Evolutionary conservation across 2,113 vertebrate species (phyloP), one percentile per base, ranked within the genome.

Genomic region (Malaclemys terrapin): DNA sequence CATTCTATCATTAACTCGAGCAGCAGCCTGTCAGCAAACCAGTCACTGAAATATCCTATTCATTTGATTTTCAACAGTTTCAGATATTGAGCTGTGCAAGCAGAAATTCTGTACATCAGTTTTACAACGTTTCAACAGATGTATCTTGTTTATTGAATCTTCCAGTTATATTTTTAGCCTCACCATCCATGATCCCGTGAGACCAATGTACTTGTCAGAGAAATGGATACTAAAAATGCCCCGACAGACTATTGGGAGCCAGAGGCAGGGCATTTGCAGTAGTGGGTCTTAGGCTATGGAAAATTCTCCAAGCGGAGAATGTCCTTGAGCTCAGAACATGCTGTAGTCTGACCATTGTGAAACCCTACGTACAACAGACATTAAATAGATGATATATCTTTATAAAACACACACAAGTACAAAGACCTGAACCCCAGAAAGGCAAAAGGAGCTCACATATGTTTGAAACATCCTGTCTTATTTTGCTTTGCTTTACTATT

Each of bases 271-370:
- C 59, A 35, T 22, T 75, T 56, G 10, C 53, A 69, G 42, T 1
- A 20, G 13, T 65, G 59, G 59, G 14, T 65, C 29, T 35, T 31
- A 31, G 59, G 6, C 24, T n/a, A 49, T 5, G 38, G 29, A 45
- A 38, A 45, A 31, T 2, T 85, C 69, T 84, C 5, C 8, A 79
- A 78, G 84, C 14, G 3, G 20, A 19, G 12, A 10, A 8, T 5
- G 2, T 27, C 13, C 83, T 54, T 84, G 88, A 80, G 20, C 6
- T 19, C 10, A 72, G 72, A 91, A 62, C 19, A 12, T 5, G 6
- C 17, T 1, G 0, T 4, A 5, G 1, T 8, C 5, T 38, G 82
- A 50, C 14, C 52, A 87, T 12, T 0, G 0, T 8, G 57, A 42
- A 29, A 62, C 38, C 62, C 52, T 79, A 59, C 17, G 45, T 24